These are phyloP conservation scores for Gari tellinella DNA, from an alignment of 2,888 invertebrate species.

Conservation along the genomic window DNA sequence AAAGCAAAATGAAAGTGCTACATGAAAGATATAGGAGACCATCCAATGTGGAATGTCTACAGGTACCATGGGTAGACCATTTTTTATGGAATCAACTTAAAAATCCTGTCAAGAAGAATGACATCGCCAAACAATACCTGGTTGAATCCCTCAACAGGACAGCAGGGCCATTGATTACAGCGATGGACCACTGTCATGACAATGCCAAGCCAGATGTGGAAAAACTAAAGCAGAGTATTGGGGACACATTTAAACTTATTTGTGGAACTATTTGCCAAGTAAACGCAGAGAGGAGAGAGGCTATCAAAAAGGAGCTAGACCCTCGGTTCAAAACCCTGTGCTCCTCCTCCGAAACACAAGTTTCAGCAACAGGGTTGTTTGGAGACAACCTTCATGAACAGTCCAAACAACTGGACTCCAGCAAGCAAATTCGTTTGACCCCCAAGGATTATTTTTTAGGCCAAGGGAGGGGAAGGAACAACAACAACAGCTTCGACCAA, in stretches of 20 bases:
- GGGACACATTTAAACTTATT: slow-evolving; percentile 2
- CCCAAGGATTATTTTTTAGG: no score
- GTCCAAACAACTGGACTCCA: background rate
- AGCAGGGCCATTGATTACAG: background rate
- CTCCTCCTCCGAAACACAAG: background rate
- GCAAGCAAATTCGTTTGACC: no score
- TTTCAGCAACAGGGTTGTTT: background rate
- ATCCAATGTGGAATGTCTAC: no score
- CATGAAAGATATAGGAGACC: no score
- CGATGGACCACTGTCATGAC: background rate
- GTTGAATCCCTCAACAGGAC: no score
- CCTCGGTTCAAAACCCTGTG: background rate
- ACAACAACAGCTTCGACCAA: no score
- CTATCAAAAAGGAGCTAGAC: background rate
- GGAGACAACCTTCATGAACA: slow-evolving; percentile 1
- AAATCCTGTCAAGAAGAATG: no score
- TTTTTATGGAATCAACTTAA: no score
- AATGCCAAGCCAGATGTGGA: background rate
- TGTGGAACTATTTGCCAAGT: background rate
- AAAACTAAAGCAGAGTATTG: background rate
- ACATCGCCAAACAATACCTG: no score
- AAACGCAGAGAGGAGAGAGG: background rate
- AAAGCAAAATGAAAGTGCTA: no score
- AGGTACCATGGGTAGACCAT: no score
- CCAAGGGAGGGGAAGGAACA: no score